Percentiles rank a stretch among this genome's conserved stretches.
Conservation (phyloP, 2,888 invertebrate species). For the Chalcosyrphus nemorum region DNA sequence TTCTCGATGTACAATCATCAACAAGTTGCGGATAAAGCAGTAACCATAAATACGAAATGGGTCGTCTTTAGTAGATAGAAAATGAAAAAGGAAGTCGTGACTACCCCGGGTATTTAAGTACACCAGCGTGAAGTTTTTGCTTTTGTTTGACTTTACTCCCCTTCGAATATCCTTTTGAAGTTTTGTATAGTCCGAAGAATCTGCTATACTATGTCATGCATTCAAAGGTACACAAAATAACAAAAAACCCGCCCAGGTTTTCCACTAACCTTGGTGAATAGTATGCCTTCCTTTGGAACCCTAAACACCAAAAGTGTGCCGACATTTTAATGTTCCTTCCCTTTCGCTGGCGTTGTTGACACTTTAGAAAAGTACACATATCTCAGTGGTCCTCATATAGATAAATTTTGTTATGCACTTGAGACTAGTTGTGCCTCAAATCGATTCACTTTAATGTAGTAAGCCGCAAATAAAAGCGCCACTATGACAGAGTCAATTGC, state of each 20-base stretch:
- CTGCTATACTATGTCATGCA: background rate
- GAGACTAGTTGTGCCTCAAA: background rate
- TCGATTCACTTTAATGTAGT: constrained; percentile 6
- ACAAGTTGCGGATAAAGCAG: constrained; percentile 14
- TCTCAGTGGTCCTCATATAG: background rate
- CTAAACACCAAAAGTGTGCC: background rate
- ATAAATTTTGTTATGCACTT: background rate
- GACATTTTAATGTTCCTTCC: background rate
- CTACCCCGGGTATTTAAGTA: constrained; percentile 1
- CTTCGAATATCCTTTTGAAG: background rate
- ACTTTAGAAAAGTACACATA: background rate
- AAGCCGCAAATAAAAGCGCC: background rate
- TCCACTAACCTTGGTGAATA: background rate
- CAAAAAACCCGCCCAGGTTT: background rate
- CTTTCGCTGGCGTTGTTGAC: background rate
- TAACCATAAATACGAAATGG: constrained; percentile 18
- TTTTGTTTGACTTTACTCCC: background rate
- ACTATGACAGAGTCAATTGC: background rate
- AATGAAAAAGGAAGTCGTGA: constrained; percentile 3
- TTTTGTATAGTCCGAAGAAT: background rate
- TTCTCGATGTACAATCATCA: constrained; percentile 1
- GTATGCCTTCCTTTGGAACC: background rate
- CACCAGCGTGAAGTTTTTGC: background rate
- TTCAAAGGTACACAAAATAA: background rate
- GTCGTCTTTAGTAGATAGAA: background rate